Base-by-base conservation (phyloP, 1,140 invertebrate genomes). In the Pseudomyrmex pallidus region DNA sequence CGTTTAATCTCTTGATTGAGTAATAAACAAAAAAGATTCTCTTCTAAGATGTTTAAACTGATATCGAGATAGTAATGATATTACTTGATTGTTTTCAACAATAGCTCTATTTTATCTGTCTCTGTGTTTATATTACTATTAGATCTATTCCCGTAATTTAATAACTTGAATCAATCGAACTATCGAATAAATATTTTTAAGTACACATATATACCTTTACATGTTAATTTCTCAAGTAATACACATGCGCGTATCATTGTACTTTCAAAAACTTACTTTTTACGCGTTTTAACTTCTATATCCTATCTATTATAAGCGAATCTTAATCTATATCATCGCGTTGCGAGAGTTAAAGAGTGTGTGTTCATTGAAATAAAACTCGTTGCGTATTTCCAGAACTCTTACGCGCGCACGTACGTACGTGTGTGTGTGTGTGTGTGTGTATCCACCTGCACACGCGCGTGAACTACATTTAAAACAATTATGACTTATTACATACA, bases 81-180 rank as follows among this genome's bases (percentile, higher is more conserved):
- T 68, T 72, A 59, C 59, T 68, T 10, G 44, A 15, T 80, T 17
- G 61, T 13, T 67, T 50, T 87, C 50, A 73, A 87, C 56, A 83
- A 77, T 13, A 56, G 13, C 67, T 84, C 67, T 84, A 86, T 78
- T 77, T 48, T 22, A 82, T 35, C 52, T 20, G 20, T 59, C 50
- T 35, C 50, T 35, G 35, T 35, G 35, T 35, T 7, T 86, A 66
- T 50, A 78, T 35, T 67, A 77, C 13, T 54, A 54, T 35, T 68
- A 72, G 10, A 52, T 35, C 2, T 35, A 74, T 74, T 59, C n/a
- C 52, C 25, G 61, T 63, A 46, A 8, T 22, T 62, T 52, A 77
- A 87, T 44, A 5, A 62, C 15, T 83, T 78, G 17, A 57, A 86
- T 66, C 20, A 72, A 86, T n/a, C 48, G 2, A 74, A 56, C 4